Evolutionary conservation across 2,888 invertebrate species (phyloP).

Genomic region (Beris chalybata): DNA sequence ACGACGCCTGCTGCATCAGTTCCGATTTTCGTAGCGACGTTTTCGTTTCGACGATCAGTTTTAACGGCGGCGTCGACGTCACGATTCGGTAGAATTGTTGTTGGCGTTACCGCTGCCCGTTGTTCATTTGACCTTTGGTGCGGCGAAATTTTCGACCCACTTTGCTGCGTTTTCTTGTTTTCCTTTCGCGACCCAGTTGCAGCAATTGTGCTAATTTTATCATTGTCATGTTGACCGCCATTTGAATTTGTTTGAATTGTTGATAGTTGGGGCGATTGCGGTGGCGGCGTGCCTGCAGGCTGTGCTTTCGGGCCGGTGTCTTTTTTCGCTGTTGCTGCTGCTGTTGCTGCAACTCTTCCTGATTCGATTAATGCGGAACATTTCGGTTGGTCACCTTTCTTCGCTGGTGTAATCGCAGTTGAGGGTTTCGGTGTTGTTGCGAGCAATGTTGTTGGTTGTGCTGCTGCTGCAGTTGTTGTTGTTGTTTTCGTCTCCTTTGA

Average conservation of each 20-base stretch:
- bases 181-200: slow-evolving; percentile 36
- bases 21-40: background rate
- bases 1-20: background rate
- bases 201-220: slow-evolving; percentile 34
- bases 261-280: slow-evolving; percentile 35
- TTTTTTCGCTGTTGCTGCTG: slow-evolving; percentile 31
- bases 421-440: slow-evolving; percentile 22
- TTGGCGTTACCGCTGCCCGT: slow-evolving; percentile 9
- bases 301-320: slow-evolving; percentile 10
- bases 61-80: slow-evolving; percentile 17
- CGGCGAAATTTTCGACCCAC: slow-evolving; percentile 33
- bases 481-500: slow-evolving; percentile 17
- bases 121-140: slow-evolving; percentile 32
- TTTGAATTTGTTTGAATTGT: slow-evolving; percentile 35
- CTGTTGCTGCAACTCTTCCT: slow-evolving; percentile 34
- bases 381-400: slow-evolving; percentile 38
- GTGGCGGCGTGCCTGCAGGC: slow-evolving; percentile 43
- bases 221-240: slow-evolving; percentile 31
- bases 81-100: slow-evolving; percentile 2
- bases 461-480: slow-evolving; percentile 7
- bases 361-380: slow-evolving; percentile 35
- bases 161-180: slow-evolving; percentile 27
- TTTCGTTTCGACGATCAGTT: background rate
- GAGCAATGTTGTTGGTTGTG: background rate
- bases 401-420: slow-evolving; percentile 35